Evolutionary conservation across 1,140 invertebrate species (phyloP).

Genomic region (Heliconius eleuchia): DNA sequence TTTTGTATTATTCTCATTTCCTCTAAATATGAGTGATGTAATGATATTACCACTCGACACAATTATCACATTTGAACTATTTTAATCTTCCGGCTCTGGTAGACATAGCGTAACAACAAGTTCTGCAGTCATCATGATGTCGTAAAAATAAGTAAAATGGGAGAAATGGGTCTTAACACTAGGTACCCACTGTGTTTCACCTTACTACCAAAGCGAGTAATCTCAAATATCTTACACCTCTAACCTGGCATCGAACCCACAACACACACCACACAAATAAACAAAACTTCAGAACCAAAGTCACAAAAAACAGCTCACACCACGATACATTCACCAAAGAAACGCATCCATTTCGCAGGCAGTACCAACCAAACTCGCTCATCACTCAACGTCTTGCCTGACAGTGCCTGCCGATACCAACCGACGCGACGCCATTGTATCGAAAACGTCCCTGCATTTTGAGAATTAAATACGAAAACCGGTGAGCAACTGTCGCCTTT

Average conservation of each 20-base stretch:
- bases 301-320: not conserved
- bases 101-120: no score
- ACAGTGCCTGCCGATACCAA: constrained; percentile 24
- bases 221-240: not conserved
- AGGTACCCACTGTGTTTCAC: no score
- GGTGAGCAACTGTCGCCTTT: constrained; percentile 62
- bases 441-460: constrained; percentile 49
- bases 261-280: no score
- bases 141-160: no score
- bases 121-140: no score
- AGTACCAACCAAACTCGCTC: constrained; percentile 46
- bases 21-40: not conserved
- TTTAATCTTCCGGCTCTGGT: no score
- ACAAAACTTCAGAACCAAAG: not conserved
- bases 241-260: no score
- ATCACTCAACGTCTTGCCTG: constrained; percentile 59
- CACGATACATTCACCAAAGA: not conserved
- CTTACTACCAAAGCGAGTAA: not conserved
- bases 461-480: constrained; percentile 69
- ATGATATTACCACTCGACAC: no score
- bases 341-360: not conserved
- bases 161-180: no score
- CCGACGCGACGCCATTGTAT: constrained; percentile 35
- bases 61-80: no score
- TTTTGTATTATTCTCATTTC: no score